A percentile compares a stretch with the other conserved stretches of the same genome.
Evolutionary conservation across 2,797 vertebrate species (phyloP).

Genomic region (Cetoscarus ocellatus): DNA sequence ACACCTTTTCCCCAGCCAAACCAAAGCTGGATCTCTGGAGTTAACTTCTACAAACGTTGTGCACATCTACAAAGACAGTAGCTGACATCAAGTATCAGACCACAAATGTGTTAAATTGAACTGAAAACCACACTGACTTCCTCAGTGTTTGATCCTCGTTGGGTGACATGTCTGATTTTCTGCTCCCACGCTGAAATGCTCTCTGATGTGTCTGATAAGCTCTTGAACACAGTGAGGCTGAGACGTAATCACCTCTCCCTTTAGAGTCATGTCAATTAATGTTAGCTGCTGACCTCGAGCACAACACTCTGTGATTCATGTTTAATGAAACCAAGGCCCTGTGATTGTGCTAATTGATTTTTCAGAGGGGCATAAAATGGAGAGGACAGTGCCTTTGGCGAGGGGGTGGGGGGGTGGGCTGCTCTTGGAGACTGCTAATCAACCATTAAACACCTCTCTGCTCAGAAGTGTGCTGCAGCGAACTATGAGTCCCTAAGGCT

Average conservation of each 20-base stretch:
- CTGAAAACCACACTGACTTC: conserved; percentile 23
- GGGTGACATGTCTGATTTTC: conserved; percentile 29
- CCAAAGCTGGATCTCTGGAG: neutral
- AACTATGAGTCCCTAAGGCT: conserved; percentile 38
- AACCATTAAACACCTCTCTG: conserved; percentile 58
- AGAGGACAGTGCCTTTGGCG: conserved; percentile 51
- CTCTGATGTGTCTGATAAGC: conserved; percentile 36
- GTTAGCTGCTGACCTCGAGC: conserved; percentile 27
- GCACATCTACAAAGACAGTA: conserved; percentile 19
- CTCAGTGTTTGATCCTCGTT: conserved; percentile 23
- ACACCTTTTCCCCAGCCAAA: too few species aligned
- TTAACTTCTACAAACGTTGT: neutral
- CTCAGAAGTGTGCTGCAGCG: conserved; percentile 46
- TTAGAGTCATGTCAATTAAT: conserved; percentile 49
- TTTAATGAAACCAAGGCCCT: conserved; percentile 44
- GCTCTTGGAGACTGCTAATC: conserved; percentile 56
- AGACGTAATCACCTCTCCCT: conserved; percentile 21
- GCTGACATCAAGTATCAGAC: conserved; percentile 14
- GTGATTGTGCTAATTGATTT: conserved; percentile 68
- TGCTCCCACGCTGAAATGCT: conserved; percentile 23
- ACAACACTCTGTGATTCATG: conserved; percentile 41
- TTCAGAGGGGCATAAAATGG: conserved; percentile 45
- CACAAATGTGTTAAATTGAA: conserved; percentile 19
- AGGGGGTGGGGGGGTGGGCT: neutral
- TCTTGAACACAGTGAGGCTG: conserved; percentile 11